Conservation (phyloP, 2,797 vertebrate species). For the Lacerta viridis region DNA sequence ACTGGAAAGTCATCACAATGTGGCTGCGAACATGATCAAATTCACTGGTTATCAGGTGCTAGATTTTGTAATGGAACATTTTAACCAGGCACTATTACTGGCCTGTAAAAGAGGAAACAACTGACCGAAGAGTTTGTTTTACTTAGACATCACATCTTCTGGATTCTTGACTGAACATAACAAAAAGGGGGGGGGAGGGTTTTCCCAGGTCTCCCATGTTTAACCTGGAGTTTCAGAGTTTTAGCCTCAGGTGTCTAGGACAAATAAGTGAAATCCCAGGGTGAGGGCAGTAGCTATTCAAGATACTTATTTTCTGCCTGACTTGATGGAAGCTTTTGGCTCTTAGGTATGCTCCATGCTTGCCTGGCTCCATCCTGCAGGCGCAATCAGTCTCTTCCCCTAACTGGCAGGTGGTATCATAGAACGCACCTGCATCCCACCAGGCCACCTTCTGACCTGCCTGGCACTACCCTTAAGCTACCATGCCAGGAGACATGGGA, state of each 20-base stretch:
- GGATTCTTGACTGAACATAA: background rate
- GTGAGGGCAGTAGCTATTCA: background rate
- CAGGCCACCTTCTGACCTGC: background rate
- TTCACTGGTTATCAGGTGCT: background rate
- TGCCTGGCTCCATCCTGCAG: background rate
- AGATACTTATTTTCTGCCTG: background rate
- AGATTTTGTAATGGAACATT: background rate
- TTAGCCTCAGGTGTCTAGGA: background rate
- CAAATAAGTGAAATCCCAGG: background rate
- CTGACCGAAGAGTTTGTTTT: background rate
- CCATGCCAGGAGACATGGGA: background rate
- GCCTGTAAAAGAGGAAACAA: background rate
- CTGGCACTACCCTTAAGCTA: background rate
- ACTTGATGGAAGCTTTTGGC: background rate
- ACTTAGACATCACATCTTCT: background rate
- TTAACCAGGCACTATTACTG: constrained; percentile 28
- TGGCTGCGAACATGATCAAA: background rate
- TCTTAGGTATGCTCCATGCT: background rate
- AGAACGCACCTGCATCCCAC: too few species aligned
- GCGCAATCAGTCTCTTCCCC: background rate
- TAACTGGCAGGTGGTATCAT: background rate
- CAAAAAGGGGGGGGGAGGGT: background rate
- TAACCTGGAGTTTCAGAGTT: background rate
- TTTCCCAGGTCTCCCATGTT: too few species aligned
- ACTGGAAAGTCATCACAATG: background rate